Conservation (phyloP, 2,113 vertebrate genomes). For the Ovibos moschatus region DNA sequence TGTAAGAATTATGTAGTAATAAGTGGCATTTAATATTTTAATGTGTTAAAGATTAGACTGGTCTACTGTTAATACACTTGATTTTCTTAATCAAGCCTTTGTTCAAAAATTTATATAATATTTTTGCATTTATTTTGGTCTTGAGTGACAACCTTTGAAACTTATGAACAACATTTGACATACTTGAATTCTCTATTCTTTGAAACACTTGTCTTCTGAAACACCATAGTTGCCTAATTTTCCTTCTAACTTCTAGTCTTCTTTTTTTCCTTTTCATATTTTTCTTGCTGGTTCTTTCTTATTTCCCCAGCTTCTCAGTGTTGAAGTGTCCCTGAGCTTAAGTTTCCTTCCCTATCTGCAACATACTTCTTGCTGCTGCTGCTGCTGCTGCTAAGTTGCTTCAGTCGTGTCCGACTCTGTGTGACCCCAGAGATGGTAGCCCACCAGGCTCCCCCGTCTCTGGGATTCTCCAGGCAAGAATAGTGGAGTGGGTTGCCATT, state of each 20-base stretch:
- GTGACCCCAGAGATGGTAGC: too few relatives aligned
- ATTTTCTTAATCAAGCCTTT: not conserved
- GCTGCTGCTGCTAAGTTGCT: too few relatives aligned
- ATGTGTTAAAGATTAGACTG: not conserved
- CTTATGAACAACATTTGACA: not conserved
- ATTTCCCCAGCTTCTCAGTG: not conserved
- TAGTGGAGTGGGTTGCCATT: too few relatives aligned
- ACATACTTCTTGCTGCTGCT: not conserved
- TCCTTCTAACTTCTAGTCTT: not conserved
- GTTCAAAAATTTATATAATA: not conserved
- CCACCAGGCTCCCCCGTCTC: too few relatives aligned
- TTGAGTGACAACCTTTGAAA: not conserved
- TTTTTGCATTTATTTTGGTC: not conserved
- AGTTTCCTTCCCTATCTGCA: not conserved
- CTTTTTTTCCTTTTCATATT: not conserved
- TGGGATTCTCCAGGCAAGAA: too few relatives aligned
- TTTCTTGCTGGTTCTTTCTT: not conserved
- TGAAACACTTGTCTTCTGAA: not conserved
- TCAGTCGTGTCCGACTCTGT: too few relatives aligned
- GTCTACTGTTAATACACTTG: not conserved
- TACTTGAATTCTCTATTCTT: not conserved
- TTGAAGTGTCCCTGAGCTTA: not conserved
- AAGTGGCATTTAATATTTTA: not conserved
- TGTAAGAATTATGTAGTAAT: not conserved
- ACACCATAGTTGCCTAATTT: not conserved